Evolutionary conservation across 2,888 invertebrate genomes (phyloP), one percentile per base, ranked within the genome.

Genomic region (Sinodicranocentrus sp.): DNA sequence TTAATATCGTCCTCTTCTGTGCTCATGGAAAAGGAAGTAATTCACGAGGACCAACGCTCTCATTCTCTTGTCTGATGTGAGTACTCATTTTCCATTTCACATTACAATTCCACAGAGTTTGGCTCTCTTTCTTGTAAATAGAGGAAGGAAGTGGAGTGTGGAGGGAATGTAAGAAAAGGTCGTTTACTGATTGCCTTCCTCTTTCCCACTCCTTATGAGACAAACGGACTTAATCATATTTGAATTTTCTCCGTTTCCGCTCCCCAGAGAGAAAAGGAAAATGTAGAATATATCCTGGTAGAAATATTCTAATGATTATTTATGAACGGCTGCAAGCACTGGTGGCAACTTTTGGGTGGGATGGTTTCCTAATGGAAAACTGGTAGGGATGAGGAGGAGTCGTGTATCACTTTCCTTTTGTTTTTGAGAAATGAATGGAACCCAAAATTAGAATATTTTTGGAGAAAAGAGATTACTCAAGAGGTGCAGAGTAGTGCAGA

Each of bases 181-280:
- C 57, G 25, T 57, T 57, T 25, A n/a, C 25, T 57, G 57, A 57
- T 57, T 57, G 23, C 57, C 57, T 57, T 57, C 6, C 8, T n/a
- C n/a, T 6, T n/a, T 48, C n/a, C 15, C 48, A 6, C 13, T 23
- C 13, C 1, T 57, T 8, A 23, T 10, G 23, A 25, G 25, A 25
- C 57, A 57, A 57, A 57, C 25, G 54, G 19, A 57, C 25, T 57
- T 57, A 21, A 57, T 57, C 57, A 57, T 57, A 25, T 57, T 25
- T 25, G 57, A 57, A 25, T 57, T 57, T 57, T 10, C 57, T 57
- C 25, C 33, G 10, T 6, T 3, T 10, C 33, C 33, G 33, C 6
- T 3, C 52, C 57, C 48, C 5, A 5, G 48, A 48, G 48, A 33
- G 10, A 33, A 6, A 33, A 33, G 33, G 33, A 33, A 33, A 10